phyloP scores from a whole-genome alignment of 2,113 vertebrate genomes.

The Tylochromis polylepis region DNA sequence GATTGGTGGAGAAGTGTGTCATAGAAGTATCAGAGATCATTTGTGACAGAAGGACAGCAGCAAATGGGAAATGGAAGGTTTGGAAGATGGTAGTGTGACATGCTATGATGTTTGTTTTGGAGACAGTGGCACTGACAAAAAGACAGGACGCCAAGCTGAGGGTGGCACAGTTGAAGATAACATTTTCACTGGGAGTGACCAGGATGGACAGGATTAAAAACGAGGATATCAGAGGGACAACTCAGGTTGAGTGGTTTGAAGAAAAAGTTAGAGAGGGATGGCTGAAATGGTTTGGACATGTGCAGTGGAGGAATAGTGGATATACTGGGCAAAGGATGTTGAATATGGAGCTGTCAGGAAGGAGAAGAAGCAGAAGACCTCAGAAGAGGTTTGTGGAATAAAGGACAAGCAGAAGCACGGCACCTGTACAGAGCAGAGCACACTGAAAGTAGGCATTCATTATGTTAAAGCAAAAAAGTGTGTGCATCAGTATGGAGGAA shows the following conservation, averaged over 20 bases:
- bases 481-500: not conserved
- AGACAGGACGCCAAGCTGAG: no score
- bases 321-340: not conserved
- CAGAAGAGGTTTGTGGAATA: not conserved
- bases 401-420: not conserved
- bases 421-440: not conserved
- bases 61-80: fast-evolving
- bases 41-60: not conserved
- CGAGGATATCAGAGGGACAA: no score
- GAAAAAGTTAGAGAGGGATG: no score
- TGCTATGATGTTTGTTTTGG: not conserved
- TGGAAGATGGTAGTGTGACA: not conserved
- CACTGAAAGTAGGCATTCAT: not conserved
- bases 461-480: not conserved
- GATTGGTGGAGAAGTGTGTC: not conserved
- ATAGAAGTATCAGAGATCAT: no score
- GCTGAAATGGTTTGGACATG: not conserved
- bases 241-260: no score
- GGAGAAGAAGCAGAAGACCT: not conserved
- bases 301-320: not conserved
- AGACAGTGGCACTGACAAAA: not conserved
- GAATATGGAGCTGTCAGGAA: not conserved
- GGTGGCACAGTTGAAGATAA: no score
- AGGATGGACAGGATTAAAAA: no score
- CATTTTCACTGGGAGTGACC: no score